Base-by-base conservation (phyloP, 2,888 invertebrate species). In the Ophion costatus region DNA sequence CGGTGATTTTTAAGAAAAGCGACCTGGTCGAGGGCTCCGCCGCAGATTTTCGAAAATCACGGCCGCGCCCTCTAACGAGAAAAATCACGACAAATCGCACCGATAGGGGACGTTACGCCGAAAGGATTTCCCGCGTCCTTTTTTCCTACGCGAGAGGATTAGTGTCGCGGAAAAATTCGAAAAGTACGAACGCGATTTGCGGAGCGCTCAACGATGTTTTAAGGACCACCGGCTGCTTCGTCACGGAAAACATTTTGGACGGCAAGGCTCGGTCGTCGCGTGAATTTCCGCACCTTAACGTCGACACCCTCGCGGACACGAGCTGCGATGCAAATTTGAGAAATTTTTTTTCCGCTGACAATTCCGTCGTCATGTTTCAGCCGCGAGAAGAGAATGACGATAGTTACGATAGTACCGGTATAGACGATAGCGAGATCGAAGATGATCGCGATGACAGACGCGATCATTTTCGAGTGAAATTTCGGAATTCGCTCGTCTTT, bases 401-500 rank as follows among this genome's bases (percentile, higher is more conserved):
- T 45, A 73, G 76, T 67, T 64, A 6, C 45, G 73, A 77, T 17
- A 66, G 45, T 45, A 14, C 11, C 38, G 29, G 4, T 69, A 11
- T 66, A 71, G 86, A 88, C 24, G 88, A 83, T 57, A 63, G 33
- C 24, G 73, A 73, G 4, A 11, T 83, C 64, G 66, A 85, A 2
- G n/a, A 70, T 4, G 56, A 82, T 7, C 2, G 14, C 14, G 87
- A 87, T 1, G 69, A 73, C 20, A 88, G 86, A 10, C 85, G 66
- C 14, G 87, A 90, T 11, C 45, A 64, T 51, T 74, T 14, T 14
- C 24, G 73, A 14, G 82, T 38, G 38, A 80, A 85, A 81, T 90
- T 91, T 22, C 88, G 91, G 78, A 79, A 90, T 11, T 91, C 92
- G 0, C 90, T 92, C 74, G 89, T 92, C 14, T 89, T 90, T 2